Percentiles rank a stretch among this genome's conserved stretches.
phyloP scores from a whole-genome alignment of 2,888 invertebrate genomes.

The Elmis aenea region DNA sequence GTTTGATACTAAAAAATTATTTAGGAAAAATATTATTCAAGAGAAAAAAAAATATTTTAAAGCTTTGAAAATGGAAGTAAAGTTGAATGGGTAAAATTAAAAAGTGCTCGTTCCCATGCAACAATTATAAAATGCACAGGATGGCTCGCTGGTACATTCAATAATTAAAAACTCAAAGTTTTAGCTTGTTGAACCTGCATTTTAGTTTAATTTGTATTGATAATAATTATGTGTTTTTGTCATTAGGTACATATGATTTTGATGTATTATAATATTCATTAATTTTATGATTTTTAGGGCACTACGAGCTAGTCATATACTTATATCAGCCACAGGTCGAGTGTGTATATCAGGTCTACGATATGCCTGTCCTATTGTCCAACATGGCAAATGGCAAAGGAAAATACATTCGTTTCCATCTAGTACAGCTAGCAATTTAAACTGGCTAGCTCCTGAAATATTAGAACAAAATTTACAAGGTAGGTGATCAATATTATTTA shows the following conservation, averaged over 20 bases:
- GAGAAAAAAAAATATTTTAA: too few relatives aligned
- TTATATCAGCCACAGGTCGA: slow-evolving; percentile 67
- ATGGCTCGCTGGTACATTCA: too few relatives aligned
- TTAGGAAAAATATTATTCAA: too few relatives aligned
- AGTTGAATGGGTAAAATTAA: too few relatives aligned
- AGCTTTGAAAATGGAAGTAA: too few relatives aligned
- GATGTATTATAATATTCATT: slow-evolving; percentile 2
- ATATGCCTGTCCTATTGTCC: slow-evolving; percentile 68
- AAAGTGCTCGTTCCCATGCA: too few relatives aligned
- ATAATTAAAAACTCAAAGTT: too few relatives aligned
- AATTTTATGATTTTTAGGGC: slow-evolving; percentile 53
- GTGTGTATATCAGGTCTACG: slow-evolving; percentile 75
- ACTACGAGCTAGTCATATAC: slow-evolving; percentile 77
- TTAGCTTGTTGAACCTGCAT: too few relatives aligned
- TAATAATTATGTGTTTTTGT: background rate
- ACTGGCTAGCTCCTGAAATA: slow-evolving; percentile 91
- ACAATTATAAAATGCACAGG: too few relatives aligned
- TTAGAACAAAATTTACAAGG: slow-evolving; percentile 63
- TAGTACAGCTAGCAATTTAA: slow-evolving; percentile 64
- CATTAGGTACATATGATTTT: slow-evolving; percentile 1
- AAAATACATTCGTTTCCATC: slow-evolving; percentile 73
- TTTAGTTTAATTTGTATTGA: background rate
- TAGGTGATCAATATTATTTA: too few relatives aligned
- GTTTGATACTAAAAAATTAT: too few relatives aligned
- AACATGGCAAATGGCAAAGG: slow-evolving; percentile 64